Evolutionary conservation across 2,888 invertebrate species (phyloP).

Genomic region (Chrysina gloriosa): DNA sequence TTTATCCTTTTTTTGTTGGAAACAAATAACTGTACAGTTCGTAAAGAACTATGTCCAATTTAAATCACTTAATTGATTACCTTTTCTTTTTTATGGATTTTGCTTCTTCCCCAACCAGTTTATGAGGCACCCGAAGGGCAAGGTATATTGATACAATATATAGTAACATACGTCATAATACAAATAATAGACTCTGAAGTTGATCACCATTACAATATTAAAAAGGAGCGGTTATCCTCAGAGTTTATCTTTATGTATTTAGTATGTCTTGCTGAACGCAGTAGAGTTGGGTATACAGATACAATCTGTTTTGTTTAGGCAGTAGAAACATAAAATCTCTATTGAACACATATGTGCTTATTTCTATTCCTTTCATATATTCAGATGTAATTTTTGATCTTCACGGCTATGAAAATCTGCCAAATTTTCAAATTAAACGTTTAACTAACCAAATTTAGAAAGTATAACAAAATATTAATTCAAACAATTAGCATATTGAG

Average conservation of each 20-base stretch:
- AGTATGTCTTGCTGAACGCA: neutral
- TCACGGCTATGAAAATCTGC: too few relatives aligned
- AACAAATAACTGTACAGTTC: too few relatives aligned
- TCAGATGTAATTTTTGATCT: too few relatives aligned
- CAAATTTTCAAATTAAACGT: too few relatives aligned
- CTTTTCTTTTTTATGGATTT: constrained; percentile 36
- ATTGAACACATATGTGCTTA: too few relatives aligned
- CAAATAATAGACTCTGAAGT: neutral
- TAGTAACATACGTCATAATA: neutral
- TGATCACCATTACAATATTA: neutral
- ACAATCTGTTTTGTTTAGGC: neutral
- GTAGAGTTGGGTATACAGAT: constrained; percentile 20
- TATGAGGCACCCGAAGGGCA: constrained; percentile 29
- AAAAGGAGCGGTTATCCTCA: neutral
- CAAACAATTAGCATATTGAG: too few relatives aligned
- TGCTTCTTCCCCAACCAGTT: constrained; percentile 36
- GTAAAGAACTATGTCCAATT: too few relatives aligned
- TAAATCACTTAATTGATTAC: constrained; percentile 34
- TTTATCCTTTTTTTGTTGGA: too few relatives aligned
- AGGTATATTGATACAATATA: constrained; percentile 30
- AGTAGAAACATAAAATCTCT: too few relatives aligned
- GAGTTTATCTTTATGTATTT: constrained; percentile 3
- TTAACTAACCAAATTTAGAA: too few relatives aligned
- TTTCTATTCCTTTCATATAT: too few relatives aligned
- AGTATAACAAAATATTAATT: too few relatives aligned